Percentiles rank a stretch among this genome's conserved stretches.
These are phyloP conservation scores for Menura novaehollandiae DNA, from an alignment of 2,113 vertebrate genomes.

Conservation along the genomic window DNA sequence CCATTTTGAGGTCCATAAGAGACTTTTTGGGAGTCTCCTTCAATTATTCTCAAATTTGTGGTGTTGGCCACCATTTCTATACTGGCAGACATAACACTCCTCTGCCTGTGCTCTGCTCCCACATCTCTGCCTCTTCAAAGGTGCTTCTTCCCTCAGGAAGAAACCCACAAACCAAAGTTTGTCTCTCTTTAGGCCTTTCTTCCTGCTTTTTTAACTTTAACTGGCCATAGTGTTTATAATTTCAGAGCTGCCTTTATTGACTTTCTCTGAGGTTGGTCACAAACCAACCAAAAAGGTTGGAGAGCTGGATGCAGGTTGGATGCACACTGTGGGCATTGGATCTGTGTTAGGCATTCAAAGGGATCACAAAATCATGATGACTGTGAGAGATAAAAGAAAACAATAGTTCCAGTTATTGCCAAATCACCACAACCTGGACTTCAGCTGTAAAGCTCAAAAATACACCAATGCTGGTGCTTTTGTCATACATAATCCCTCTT, in stretches of 20 bases:
- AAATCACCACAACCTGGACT: background rate
- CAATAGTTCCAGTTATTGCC: background rate
- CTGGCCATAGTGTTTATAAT: background rate
- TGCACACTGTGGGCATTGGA: fast-evolving
- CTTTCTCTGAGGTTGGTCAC: background rate
- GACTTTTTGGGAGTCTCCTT: background rate
- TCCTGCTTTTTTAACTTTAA: background rate
- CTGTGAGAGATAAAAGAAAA: background rate
- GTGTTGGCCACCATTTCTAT: background rate
- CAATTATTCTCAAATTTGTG: background rate
- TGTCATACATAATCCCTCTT: background rate
- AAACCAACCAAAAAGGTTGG: background rate
- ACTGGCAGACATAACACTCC: background rate
- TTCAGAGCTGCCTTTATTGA: background rate
- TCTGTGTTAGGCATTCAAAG: background rate
- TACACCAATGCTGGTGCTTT: fast-evolving
- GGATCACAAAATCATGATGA: background rate
- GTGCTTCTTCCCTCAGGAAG: background rate
- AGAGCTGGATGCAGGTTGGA: background rate
- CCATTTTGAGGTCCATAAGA: background rate
- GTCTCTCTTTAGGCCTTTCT: background rate
- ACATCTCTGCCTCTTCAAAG: background rate
- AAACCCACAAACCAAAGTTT: background rate
- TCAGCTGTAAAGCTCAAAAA: background rate
- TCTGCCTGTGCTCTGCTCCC: background rate